These are phyloP conservation scores for Hirtodrosophila trivittata DNA, from an alignment of 2,888 invertebrate species.

Conservation along the genomic window DNA sequence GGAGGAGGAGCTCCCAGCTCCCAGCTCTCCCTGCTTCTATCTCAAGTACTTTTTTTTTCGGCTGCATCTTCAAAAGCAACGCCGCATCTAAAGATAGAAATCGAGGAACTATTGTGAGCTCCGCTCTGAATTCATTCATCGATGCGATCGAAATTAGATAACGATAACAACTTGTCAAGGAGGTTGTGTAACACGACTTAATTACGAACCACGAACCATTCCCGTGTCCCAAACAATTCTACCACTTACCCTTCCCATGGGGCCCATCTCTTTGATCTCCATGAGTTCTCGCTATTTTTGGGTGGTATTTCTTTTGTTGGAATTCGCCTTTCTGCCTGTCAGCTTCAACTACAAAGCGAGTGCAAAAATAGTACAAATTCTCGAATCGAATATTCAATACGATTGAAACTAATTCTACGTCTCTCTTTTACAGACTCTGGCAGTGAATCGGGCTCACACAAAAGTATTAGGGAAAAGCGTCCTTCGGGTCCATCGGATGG, in stretches of 20 bases:
- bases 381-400: conserved; percentile 17
- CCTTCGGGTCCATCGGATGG: conserved; percentile 88
- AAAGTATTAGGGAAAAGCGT: conserved; percentile 87
- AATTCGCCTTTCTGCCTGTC: conserved; percentile 43
- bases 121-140: conserved; percentile 33
- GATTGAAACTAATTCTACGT: conserved; percentile 13
- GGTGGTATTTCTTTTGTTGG: conserved; percentile 30
- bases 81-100: conserved; percentile 38
- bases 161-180: conserved; percentile 81
- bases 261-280: conserved; percentile 51
- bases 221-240: conserved; percentile 18
- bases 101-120: conserved; percentile 42
- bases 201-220: conserved; percentile 68
- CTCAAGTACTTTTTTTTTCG: background rate
- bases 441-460: conserved; percentile 95
- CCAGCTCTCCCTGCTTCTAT: background rate
- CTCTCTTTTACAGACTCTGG: conserved; percentile 90
- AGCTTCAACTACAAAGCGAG: conserved; percentile 60
- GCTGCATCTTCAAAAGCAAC: conserved; percentile 40
- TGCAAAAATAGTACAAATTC: conserved; percentile 54
- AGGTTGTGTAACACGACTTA: conserved; percentile 83
- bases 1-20: background rate
- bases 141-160: conserved; percentile 72
- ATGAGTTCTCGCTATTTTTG: conserved; percentile 58
- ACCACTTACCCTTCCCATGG: background rate